Conservation (phyloP, 2,113 vertebrate genomes). For the Stomatorhinus ivindoensis region DNA sequence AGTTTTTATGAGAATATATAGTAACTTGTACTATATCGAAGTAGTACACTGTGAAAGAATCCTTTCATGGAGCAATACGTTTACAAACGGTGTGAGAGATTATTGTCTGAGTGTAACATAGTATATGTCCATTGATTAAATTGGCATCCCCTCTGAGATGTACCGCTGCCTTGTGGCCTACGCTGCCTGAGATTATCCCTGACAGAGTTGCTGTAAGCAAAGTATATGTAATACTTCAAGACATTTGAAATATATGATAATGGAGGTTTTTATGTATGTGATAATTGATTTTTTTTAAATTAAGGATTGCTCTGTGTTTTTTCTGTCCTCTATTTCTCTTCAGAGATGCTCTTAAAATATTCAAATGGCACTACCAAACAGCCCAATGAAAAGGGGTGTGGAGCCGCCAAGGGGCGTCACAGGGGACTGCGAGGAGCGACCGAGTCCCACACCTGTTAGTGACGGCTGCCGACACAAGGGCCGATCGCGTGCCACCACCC, state of each 20-base stretch:
- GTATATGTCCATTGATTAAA: background rate
- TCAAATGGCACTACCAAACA: constrained; percentile 29
- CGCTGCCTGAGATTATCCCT: too few relatives aligned
- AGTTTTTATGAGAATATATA: background rate
- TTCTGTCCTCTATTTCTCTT: background rate
- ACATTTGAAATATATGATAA: background rate
- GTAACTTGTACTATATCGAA: background rate
- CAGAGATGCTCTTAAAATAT: constrained; percentile 25
- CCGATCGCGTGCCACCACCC: background rate
- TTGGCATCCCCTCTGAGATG: background rate
- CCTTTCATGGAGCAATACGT: background rate
- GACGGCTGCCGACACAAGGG: background rate
- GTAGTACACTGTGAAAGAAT: background rate
- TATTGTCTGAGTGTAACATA: background rate
- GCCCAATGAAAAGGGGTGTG: background rate
- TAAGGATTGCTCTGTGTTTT: background rate
- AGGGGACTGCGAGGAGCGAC: background rate
- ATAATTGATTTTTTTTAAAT: background rate
- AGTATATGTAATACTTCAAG: background rate
- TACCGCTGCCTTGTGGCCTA: background rate
- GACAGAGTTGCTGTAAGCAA: too few relatives aligned
- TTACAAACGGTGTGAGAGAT: background rate
- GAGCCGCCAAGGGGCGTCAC: background rate
- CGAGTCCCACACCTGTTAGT: background rate
- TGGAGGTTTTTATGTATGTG: background rate